phyloP scores from a whole-genome alignment of 1,140 invertebrate species.

The Hormaphis cornu region DNA sequence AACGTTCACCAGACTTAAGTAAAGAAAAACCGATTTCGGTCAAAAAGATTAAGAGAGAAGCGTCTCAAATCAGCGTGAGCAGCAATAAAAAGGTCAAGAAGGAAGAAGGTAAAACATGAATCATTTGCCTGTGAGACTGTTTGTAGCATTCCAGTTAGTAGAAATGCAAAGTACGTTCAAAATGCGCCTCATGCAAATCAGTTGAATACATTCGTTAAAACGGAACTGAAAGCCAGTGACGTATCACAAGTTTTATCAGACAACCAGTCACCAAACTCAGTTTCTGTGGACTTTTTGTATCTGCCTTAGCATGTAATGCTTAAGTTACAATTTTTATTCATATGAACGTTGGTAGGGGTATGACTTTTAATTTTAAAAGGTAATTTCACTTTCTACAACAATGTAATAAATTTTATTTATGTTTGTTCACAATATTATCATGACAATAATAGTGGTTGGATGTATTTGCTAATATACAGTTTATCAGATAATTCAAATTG shows the following conservation, averaged over 20 bases:
- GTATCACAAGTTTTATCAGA: neutral
- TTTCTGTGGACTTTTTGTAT: neutral
- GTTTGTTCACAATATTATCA: neutral
- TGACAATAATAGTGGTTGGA: too few species aligned
- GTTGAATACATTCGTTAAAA: neutral
- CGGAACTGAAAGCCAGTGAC: neutral
- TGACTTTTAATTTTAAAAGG: neutral
- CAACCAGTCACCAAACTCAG: neutral
- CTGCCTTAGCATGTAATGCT: neutral
- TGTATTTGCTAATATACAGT: too few species aligned
- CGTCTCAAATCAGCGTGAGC: neutral
- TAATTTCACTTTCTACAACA: neutral
- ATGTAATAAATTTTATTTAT: neutral
- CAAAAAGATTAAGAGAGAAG: neutral
- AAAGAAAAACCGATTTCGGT: neutral
- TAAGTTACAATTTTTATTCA: neutral
- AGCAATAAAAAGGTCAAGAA: neutral
- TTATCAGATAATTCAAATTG: too few species aligned
- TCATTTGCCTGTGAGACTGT: neutral
- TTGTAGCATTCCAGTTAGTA: conserved; percentile 1
- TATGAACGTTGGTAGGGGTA: neutral
- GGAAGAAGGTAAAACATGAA: neutral
- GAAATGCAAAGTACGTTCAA: neutral
- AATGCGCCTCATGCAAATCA: neutral
- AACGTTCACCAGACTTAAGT: neutral